Evolutionary conservation across 2,113 vertebrate species (phyloP), one percentile per base, ranked within the genome.

Genomic region (Brienomyrus longianalis): DNA sequence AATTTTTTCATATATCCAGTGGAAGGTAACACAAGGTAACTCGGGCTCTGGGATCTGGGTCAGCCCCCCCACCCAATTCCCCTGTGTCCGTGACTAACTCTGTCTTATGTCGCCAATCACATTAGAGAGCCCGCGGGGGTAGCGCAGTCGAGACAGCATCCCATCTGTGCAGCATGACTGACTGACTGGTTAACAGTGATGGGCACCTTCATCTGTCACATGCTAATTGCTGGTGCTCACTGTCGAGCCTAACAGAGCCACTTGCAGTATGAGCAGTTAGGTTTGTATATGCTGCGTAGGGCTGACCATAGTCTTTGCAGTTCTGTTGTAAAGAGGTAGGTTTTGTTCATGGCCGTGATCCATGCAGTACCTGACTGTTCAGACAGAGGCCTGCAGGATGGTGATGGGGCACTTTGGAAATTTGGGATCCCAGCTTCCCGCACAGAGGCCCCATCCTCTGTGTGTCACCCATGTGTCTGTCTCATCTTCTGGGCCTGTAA

Each of bases 11-110:
- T 23, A 84, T 23, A 84, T 84, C 23, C 21, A 48, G 83, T 47
- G 83, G 43, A 48, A 47, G 83, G 50, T 87, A 48, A 86, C 13
- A n/a, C 45, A 52, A 54, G 35, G 74, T 80, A 35, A 89, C 27
- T 23, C 17, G 0, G 23, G 51, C 39, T 62, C 13, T 48, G 39
- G 11, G 50, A 62, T 85, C 80, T 47, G 39, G 43, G 77, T 84
- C 39, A 45, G 77, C 39, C 5, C 35, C 48, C 54, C 89, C 90
- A 88, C 66, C 90, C 62, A 84, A 66, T 89, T 77, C 83, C 86
- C 85, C 84, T 85, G 54, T 56, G 74, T 31, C 52, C 59, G 23
- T 85, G 80, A 89, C 80, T 62, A 52, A 84, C 39, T 84, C 80
- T 48, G 52, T 39, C 39, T 89, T 45, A 48, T 43, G 31, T 56